Base-by-base conservation (phyloP, 2,888 invertebrate genomes). In the Agrochola litura region DNA sequence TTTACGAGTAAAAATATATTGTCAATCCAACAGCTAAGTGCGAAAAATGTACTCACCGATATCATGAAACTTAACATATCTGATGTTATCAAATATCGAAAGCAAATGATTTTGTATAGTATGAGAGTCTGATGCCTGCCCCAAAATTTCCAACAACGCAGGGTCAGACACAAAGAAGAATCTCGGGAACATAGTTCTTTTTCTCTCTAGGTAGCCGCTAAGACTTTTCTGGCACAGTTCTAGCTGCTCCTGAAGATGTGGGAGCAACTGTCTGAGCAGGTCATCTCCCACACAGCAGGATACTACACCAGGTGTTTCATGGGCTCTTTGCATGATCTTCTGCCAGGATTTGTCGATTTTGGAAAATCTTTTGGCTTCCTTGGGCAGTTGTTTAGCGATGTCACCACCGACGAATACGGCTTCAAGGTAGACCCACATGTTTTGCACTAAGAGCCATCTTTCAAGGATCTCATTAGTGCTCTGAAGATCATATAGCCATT, bases 301-400 rank as follows among this genome's bases (percentile, higher is more conserved):
- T 0, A 99, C 99, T 8, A 99, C 99, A 2, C 99, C 99, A 0
- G 99, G 98, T 0, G 99, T 99, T 94, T 99, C 99, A 91, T 99
- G 99, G 0, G 99, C 99, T 79, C 99, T 97, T 94, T 99, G 99
- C 99, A 99, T 99, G 72, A 99, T 99, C 94, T 99, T 99, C 94
- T 99, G 99, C 99, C 99, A 99, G 0, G 99, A 99, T 93, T 99
- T 99, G 94, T 99, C 99, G 81, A 99, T 99, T 97, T 99, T 99
- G 54, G 98, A 98, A 95, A 99, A 99, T 85, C 99, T 97, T 92
- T 99, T 99, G 0, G 99, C 99, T 95, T 99, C 99, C 92, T 99
- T 99, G 0, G 99, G 99, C 69, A 99, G 95, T 92, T 99, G 99
- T 91, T 99, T 99, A n/a, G 99, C 99, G 89, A 99, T 99, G 92